Base-by-base conservation (phyloP, 2,888 invertebrate species). In the Caenorhabditis sp. region DNA sequence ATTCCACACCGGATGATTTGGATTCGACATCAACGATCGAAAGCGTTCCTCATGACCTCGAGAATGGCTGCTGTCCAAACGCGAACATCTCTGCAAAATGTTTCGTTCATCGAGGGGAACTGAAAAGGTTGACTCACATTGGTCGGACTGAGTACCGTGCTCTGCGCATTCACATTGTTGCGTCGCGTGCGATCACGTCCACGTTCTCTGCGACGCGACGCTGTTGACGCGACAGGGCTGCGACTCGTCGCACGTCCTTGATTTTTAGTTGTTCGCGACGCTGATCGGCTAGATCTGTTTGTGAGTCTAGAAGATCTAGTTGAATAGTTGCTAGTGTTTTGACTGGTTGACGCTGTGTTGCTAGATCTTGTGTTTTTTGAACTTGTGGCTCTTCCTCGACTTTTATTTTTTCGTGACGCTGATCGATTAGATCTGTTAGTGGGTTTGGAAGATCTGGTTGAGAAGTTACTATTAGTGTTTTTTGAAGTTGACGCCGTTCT, bases 1-100 rank as follows among this genome's bases (percentile, higher is more conserved):
- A 19, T 73, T 73, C 73, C 73, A 73, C 0, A 69, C 69, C 27
- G 55, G 60, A 21, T 27, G 26, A 21, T 67, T 71, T n/a, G 60
- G 23, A 17, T 6, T 58, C 12, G 17, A 53, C n/a, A 62, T 60
- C 50, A 62, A 49, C 0, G 67, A 49, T 1, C 58, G 1, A 27
- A 62, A 68, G 0, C 8, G 31, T 19, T 24, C 55, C 21, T 73
- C 73, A n/a, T 66, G 60, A 21, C 59, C 27, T 0, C 58, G 54
- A 14, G 69, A 66, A 14, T 8, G 37, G 60, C 69, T 65, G 1
- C 66, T 55, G 21, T 62, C 43, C 24, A 69, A 21, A 17, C 24
- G 26, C 17, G 1, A 3, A 8, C 62, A 31, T 62, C 73, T 62
- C 73, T 69, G 62, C 36, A 69, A 54, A 51, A 14, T 17, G 21